Evolutionary conservation across 1,140 invertebrate species (phyloP), one percentile per base, ranked within the genome.

Genomic region (Leptoteleia sp.): DNA sequence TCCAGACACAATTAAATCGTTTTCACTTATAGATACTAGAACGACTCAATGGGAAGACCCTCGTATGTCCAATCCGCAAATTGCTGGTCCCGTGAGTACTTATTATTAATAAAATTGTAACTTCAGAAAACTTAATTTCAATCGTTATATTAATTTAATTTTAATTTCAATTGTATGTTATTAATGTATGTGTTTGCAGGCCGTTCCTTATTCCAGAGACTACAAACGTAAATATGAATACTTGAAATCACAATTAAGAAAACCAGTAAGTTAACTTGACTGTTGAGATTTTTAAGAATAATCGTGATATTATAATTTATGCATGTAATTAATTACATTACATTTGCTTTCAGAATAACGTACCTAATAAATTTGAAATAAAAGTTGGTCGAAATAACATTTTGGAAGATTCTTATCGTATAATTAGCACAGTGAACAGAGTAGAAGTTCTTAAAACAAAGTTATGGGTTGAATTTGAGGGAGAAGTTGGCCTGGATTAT

Each of bases 31-130:
- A 98, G 96, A 98, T 91, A 98, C 95, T 6, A 94, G 96, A 87
- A 97, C 94, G 72, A 99, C 98, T 11, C 97, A 99, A 86, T 99
- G 98, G 98, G 98, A 99, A 90, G 98, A 99, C 93, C 98, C 98
- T 13, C 92, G 98, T 52, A 91, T 99, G 87, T 97, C 95, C 42
- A 98, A 98, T 92, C 96, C 96, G 72, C 94, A 96, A 89, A 98
- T 99, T 82, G 98, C 97, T 79, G 98, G 98, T 17, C 97, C 97
- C 76, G 93, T 93, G 89, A 90, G 92, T 91, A 67, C 62, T 37
- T 27, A 11, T 6, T 7, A 7, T 25, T 25, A 25, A 3, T 25
- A 25, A 25, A 25, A 25, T 25, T 6, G 22, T 25, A n/a, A n/a
- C n/a, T n/a, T n/a, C n/a, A n/a, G n/a, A n/a, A n/a, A n/a, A n/a